A percentile compares a stretch with the other conserved stretches of the same genome.
Conservation (phyloP, 2,797 vertebrate genomes). For the Anableps anableps region DNA sequence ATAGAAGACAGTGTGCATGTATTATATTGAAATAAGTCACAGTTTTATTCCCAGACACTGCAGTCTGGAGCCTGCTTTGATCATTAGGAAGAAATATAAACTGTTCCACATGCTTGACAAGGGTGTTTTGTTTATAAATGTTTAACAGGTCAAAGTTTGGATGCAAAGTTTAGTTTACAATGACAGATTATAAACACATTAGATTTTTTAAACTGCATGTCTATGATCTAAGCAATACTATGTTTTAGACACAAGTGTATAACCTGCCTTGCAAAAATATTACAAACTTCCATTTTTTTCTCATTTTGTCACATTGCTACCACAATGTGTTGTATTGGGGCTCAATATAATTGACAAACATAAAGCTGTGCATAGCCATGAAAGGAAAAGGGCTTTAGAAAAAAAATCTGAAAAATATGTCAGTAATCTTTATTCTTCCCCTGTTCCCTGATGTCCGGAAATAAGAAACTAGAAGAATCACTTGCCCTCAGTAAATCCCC, state of each 20-base stretch:
- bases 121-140: constrained; percentile 62
- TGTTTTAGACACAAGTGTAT: background rate
- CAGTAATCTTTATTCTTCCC: background rate
- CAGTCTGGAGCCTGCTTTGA: constrained; percentile 53
- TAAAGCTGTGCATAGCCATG: too few relatives aligned
- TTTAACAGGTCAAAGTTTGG: constrained; percentile 74
- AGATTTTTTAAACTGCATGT: background rate
- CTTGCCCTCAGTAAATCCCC: too few relatives aligned
- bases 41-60: constrained; percentile 25
- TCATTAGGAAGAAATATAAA: constrained; percentile 60
- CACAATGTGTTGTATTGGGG: background rate
- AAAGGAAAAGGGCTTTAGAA: background rate
- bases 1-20: constrained; percentile 62
- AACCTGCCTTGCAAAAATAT: background rate
- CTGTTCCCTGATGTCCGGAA: too few relatives aligned
- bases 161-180: constrained; percentile 57
- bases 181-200: constrained; percentile 34
- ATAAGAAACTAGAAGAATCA: too few relatives aligned
- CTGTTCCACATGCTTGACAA: constrained; percentile 67
- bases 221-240: background rate
- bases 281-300: background rate
- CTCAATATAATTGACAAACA: background rate
- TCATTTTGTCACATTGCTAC: background rate
- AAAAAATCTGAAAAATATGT: background rate
- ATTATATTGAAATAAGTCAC: constrained; percentile 52